These are phyloP conservation scores for Eretmocerus hayati DNA, from an alignment of 2,888 invertebrate species.

Conservation along the genomic window DNA sequence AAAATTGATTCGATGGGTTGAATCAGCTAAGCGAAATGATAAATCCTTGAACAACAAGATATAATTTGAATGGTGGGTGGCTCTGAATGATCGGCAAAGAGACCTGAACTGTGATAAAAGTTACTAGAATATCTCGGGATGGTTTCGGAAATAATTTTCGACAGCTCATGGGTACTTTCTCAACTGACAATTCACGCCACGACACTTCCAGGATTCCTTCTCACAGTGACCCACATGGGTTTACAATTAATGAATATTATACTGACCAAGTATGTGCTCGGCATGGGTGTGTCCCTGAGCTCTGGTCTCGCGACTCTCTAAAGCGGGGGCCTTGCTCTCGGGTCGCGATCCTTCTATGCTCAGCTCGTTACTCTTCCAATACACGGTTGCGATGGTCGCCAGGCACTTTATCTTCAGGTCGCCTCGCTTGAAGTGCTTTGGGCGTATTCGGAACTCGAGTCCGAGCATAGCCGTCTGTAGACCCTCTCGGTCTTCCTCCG, in stretches of 20 bases:
- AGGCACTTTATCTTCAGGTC: slow-evolving; percentile 85
- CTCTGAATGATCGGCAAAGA: too few species aligned
- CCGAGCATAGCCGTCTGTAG: slow-evolving; percentile 71
- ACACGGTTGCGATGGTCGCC: slow-evolving; percentile 79
- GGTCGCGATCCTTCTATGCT: slow-evolving; percentile 68
- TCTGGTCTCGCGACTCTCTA: slow-evolving; percentile 69
- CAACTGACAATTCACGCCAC: too few species aligned
- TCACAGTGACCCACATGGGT: too few species aligned
- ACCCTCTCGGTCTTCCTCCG: slow-evolving; percentile 54
- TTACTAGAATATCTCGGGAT: too few species aligned
- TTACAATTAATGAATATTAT: background rate
- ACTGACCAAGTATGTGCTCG: slow-evolving; percentile 64
- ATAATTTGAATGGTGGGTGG: too few species aligned
- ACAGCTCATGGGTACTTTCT: too few species aligned
- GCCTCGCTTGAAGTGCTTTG: slow-evolving; percentile 74
- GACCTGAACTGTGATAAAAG: too few species aligned
- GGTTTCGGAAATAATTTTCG: too few species aligned
- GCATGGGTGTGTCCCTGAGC: slow-evolving; percentile 55
- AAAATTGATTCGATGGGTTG: too few species aligned
- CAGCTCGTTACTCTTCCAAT: slow-evolving; percentile 82
- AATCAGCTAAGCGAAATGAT: too few species aligned
- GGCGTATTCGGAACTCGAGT: slow-evolving; percentile 73
- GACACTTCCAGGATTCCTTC: too few species aligned
- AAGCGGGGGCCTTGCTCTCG: slow-evolving; percentile 60
- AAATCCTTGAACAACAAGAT: too few species aligned